Evolutionary conservation across 2,888 invertebrate species (phyloP), one percentile per base, ranked within the genome.

Genomic region (Lamellibrachia columna): DNA sequence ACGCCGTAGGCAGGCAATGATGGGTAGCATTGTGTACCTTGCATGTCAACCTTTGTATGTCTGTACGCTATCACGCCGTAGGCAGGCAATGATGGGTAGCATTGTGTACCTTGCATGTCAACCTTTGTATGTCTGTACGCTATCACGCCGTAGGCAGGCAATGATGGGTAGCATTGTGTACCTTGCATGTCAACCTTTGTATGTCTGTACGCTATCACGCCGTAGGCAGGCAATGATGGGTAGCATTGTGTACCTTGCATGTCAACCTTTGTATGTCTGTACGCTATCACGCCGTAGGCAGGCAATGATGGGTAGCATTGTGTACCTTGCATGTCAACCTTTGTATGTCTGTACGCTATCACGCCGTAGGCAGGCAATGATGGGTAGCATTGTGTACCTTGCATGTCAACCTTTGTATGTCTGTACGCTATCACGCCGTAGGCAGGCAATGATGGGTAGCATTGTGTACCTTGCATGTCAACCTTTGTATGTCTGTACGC

Each of bases 211-310:
- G n/a, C n/a, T n/a, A n/a, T n/a, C 99, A 99, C 97, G 99, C 99
- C 0, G 98, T 99, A 93, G 97, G 97, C 96, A 94, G 92, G 94
- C 93, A 53, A 9, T 91, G 28, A 91, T n/a, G 2, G 15, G 75
- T 75, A 22, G 15, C 15, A 6, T n/a, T 75, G 75, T 75, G 4
- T 75, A 15, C 3, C 75, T 22, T 75, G 75, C 9, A 3, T 7
- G 7, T 55, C 9, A 3, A 9, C 1, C 9, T 9, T 3, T 55
- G 55, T 55, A 9, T 55, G 55, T 55, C 7, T 55, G 55, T 55
- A 3, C 1, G n/a, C n/a, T n/a, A n/a, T n/a, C 99, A 99, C 97
- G 99, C 99, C 0, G 98, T 99, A 93, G 97, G 97, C 96, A 94
- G 92, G 94, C 93, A 53, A 9, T 91, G 28, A 91, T n/a, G 2